Percentiles rank a stretch among this genome's conserved stretches.
Evolutionary conservation across 2,113 vertebrate genomes (phyloP).

Genomic region (Montifringilla adamsi): DNA sequence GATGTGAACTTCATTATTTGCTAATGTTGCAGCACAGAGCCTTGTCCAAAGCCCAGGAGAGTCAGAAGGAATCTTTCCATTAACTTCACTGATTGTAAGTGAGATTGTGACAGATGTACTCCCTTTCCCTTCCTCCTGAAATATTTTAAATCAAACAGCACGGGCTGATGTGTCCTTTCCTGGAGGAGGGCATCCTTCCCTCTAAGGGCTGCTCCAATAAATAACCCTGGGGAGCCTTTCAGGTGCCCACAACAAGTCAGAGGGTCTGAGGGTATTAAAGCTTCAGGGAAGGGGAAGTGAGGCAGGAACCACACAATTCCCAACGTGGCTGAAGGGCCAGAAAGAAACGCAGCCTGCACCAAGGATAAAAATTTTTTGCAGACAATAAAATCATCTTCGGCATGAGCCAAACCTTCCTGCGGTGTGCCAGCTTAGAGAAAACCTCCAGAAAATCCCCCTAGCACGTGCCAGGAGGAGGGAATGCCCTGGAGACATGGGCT

Average conservation of each 20-base stretch:
- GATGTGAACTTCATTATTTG: conserved; percentile 36
- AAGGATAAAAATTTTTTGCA: background rate
- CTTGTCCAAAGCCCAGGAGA: conserved; percentile 33
- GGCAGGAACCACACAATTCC: background rate
- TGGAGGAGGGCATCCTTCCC: background rate
- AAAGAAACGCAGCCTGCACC: background rate
- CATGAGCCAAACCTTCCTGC: background rate
- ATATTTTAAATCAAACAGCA: conserved; percentile 18
- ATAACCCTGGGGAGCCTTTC: background rate
- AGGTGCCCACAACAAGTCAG: background rate
- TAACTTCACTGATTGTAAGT: conserved; percentile 3
- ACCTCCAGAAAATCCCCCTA: background rate
- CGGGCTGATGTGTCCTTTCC: background rate
- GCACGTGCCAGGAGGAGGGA: background rate
- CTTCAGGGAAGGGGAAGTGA: background rate
- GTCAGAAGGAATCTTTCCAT: conserved; percentile 43
- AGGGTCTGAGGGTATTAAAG: background rate
- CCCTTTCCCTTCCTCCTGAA: background rate
- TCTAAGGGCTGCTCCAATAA: background rate
- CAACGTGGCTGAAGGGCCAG: background rate
- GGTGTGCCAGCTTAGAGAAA: background rate
- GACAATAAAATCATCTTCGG: background rate
- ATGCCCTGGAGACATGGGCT: background rate
- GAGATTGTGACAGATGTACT: conserved; percentile 43
- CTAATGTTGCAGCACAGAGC: background rate